These are phyloP conservation scores for Trachelus iudaicus DNA, from an alignment of 2,888 invertebrate genomes.

Conservation along the genomic window DNA sequence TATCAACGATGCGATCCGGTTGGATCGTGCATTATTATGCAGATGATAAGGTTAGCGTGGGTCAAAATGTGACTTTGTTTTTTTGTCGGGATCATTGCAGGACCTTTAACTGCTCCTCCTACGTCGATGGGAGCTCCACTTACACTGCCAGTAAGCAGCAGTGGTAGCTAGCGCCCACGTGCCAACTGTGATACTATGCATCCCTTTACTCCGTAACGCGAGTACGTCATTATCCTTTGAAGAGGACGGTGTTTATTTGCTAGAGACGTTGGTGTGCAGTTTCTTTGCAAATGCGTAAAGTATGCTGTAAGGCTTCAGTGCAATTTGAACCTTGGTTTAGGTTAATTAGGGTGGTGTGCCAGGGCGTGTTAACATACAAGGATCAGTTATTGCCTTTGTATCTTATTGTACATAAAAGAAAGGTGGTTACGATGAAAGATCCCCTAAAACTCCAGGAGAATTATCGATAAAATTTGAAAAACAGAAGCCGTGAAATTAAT, in stretches of 20 bases:
- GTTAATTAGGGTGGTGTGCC: conserved; percentile 40
- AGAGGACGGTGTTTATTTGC: conserved; percentile 37
- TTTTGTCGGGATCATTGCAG: conserved; percentile 31
- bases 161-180: conserved; percentile 64
- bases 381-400: conserved; percentile 34
- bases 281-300: conserved; percentile 49
- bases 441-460: neutral
- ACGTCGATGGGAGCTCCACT: conserved; percentile 62
- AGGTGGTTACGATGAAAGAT: neutral
- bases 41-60: neutral
- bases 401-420: neutral
- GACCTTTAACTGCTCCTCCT: conserved; percentile 61
- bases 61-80: conserved; percentile 5
- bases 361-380: conserved; percentile 48
- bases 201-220: conserved; percentile 57
- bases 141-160: conserved; percentile 63
- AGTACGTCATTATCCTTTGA: conserved; percentile 61
- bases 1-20: neutral
- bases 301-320: conserved; percentile 55
- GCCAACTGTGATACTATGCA: conserved; percentile 64
- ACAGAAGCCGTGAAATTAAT: conserved; percentile 16
- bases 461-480: neutral
- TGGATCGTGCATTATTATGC: neutral
- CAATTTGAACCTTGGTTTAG: conserved; percentile 53
- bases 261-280: conserved; percentile 46